Evolutionary conservation across 2,888 invertebrate species (phyloP).

Genomic region (Morpho helenor): DNA sequence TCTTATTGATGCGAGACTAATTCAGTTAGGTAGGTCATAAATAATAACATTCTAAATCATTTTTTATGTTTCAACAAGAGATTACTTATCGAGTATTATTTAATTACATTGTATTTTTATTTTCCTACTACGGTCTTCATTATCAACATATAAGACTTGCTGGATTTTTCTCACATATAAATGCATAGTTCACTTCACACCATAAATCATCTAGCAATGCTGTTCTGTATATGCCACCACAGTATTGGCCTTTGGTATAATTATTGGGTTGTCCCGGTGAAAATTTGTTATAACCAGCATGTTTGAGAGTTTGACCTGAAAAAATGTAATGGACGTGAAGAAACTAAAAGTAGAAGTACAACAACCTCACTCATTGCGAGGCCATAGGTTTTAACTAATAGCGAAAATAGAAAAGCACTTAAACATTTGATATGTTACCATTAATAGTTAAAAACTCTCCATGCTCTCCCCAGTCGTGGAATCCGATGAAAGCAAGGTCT

Average conservation of each 20-base stretch:
- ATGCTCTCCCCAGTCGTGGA: slow-evolving; percentile 31
- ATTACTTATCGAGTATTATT: too few species aligned
- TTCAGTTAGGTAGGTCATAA: too few species aligned
- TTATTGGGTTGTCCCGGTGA: slow-evolving; percentile 25
- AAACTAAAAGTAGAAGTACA: neutral
- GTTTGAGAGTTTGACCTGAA: slow-evolving; percentile 28
- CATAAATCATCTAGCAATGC: slow-evolving; percentile 26
- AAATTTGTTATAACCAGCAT: slow-evolving; percentile 29
- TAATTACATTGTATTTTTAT: too few species aligned
- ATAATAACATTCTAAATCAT: too few species aligned
- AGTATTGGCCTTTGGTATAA: slow-evolving; percentile 14
- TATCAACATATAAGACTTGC: neutral
- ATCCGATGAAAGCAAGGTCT: slow-evolving; percentile 28
- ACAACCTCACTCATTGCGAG: neutral
- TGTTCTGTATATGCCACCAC: slow-evolving; percentile 29
- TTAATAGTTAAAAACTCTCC: slow-evolving; percentile 33
- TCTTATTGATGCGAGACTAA: too few species aligned
- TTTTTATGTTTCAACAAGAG: too few species aligned
- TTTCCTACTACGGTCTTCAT: too few species aligned
- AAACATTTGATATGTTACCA: slow-evolving; percentile 24
- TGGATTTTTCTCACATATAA: slow-evolving; percentile 8
- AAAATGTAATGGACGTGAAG: neutral
- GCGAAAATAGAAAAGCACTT: neutral
- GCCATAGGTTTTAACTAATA: too few species aligned
- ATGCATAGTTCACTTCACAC: slow-evolving; percentile 18